Evolutionary conservation across 2,113 vertebrate species (phyloP).

Genomic region (Osmerus eperlanus): DNA sequence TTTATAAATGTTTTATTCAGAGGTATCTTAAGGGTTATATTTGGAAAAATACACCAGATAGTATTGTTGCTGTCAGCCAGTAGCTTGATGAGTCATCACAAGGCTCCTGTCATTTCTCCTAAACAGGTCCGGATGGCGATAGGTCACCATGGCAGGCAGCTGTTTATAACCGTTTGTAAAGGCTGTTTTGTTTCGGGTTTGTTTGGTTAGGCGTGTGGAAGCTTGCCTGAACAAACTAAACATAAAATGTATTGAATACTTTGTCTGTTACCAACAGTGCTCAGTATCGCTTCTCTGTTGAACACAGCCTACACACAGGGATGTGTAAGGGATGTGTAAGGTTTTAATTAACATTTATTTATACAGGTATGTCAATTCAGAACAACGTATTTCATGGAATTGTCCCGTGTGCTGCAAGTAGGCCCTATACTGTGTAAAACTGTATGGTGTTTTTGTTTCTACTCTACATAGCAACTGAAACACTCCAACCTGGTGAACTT

Average conservation of each 20-base stretch:
- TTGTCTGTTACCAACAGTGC: too few relatives aligned
- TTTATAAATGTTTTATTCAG: too few relatives aligned
- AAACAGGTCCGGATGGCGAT: not conserved
- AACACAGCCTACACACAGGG: not conserved
- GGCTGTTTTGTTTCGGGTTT: constrained; percentile 25
- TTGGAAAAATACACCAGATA: too few relatives aligned
- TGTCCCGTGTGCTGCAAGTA: not conserved
- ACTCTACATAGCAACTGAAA: constrained; percentile 84
- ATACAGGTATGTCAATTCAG: too few relatives aligned
- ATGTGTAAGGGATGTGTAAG: too few relatives aligned
- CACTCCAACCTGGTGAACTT: constrained; percentile 94
- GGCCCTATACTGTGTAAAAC: not conserved
- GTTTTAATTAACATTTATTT: too few relatives aligned
- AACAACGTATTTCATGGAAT: too few relatives aligned
- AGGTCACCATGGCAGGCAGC: constrained; percentile 12
- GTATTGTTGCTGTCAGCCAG: too few relatives aligned
- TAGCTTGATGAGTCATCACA: too few relatives aligned
- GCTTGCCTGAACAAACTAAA: constrained; percentile 16
- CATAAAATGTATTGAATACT: too few relatives aligned
- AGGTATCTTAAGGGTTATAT: too few relatives aligned
- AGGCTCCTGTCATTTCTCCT: too few relatives aligned
- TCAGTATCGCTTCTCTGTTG: not conserved
- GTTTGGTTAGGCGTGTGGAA: constrained; percentile 35
- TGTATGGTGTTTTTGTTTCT: not conserved
- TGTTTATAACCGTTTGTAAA: constrained; percentile 56